Conservation (phyloP, 2,888 invertebrate genomes). For the Laspeyria flexula region DNA sequence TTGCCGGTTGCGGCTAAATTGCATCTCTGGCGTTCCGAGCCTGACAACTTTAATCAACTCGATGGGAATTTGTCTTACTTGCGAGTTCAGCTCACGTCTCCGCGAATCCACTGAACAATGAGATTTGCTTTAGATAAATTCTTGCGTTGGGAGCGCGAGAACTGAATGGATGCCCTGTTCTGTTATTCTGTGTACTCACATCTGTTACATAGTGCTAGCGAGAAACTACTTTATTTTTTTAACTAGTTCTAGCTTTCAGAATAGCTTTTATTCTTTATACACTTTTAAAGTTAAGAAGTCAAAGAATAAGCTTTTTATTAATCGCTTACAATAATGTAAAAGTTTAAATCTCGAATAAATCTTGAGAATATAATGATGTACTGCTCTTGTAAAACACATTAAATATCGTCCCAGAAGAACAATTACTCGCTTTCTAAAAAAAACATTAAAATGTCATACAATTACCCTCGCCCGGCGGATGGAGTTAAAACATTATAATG, state of each 20-base stretch:
- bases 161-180: slow-evolving; percentile 57
- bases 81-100: slow-evolving; percentile 75
- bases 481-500: slow-evolving; percentile 77
- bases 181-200: slow-evolving; percentile 49
- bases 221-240: slow-evolving; percentile 47
- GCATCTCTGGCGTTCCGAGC: slow-evolving; percentile 65
- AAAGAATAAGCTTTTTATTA: slow-evolving; percentile 1
- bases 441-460: slow-evolving; percentile 49
- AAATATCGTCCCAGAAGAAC: slow-evolving; percentile 7
- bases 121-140: slow-evolving; percentile 77
- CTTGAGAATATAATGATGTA: background rate
- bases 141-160: slow-evolving; percentile 54
- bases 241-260: slow-evolving; percentile 34
- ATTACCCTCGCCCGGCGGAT: slow-evolving; percentile 56
- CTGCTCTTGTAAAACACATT: background rate
- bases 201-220: slow-evolving; percentile 41
- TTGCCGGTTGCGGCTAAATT: slow-evolving; percentile 61
- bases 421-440: slow-evolving; percentile 18
- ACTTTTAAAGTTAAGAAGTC: background rate
- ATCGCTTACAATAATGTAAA: background rate
- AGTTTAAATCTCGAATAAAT: background rate
- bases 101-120: slow-evolving; percentile 71
- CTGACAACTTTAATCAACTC: slow-evolving; percentile 81
- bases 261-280: slow-evolving; percentile 28
- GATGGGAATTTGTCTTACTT: slow-evolving; percentile 80